Percentiles rank a stretch among this genome's conserved stretches.
These are phyloP conservation scores for Picathartes gymnocephalus DNA, from an alignment of 2,113 vertebrate species.

Conservation along the genomic window DNA sequence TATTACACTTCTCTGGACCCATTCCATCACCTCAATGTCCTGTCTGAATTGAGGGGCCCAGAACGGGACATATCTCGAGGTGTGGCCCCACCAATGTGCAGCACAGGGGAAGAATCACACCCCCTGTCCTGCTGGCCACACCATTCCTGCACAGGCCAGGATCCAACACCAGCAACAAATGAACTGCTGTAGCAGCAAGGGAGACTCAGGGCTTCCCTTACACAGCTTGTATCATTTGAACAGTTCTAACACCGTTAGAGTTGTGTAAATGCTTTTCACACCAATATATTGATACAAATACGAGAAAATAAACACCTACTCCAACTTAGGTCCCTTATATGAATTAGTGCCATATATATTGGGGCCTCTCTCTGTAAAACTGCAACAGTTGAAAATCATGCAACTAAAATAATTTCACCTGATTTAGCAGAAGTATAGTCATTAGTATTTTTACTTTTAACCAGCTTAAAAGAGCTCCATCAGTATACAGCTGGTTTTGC, in stretches of 20 bases:
- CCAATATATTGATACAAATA: no score
- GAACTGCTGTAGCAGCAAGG: neutral
- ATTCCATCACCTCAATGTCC: neutral
- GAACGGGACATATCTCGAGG: no score
- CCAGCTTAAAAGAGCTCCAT: neutral
- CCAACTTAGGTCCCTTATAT: no score
- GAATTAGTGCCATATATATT: neutral
- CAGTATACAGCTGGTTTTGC: neutral
- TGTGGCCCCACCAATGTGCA: neutral
- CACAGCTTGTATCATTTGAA: accelerated
- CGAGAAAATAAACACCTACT: accelerated
- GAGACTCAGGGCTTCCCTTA: neutral
- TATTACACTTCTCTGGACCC: neutral
- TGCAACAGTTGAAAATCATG: neutral
- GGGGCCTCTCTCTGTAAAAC: neutral
- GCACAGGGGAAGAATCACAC: neutral
- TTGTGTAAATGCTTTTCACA: neutral
- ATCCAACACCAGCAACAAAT: neutral
- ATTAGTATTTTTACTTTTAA: neutral
- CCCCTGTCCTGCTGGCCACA: neutral
- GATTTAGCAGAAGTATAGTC: neutral
- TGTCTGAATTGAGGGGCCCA: neutral
- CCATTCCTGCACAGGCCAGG: neutral
- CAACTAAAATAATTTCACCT: neutral
- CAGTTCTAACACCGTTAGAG: neutral